A percentile compares a stretch with the other conserved stretches of the same genome.
Evolutionary conservation across 2,113 vertebrate species (phyloP).

Genomic region (Elephas maximus): DNA sequence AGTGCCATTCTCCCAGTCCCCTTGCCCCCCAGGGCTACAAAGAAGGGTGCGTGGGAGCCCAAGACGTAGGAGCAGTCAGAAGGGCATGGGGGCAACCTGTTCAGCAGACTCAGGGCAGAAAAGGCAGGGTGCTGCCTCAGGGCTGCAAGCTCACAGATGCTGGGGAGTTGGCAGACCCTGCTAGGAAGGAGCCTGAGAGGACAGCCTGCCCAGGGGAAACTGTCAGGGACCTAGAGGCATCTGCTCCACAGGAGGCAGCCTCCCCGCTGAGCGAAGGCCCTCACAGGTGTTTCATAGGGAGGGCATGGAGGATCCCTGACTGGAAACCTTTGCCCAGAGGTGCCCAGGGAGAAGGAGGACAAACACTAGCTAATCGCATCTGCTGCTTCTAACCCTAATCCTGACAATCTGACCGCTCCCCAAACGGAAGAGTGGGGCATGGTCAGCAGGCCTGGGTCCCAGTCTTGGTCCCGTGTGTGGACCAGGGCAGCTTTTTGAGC

Average conservation of each 20-base stretch:
- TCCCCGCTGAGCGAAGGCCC: not conserved
- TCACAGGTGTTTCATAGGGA: not conserved
- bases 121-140: not conserved
- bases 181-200: not conserved
- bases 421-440: rapidly evolving
- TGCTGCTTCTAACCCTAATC: conserved; percentile 61
- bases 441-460: not conserved
- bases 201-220: not conserved
- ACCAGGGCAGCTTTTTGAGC: not conserved
- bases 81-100: not conserved
- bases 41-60: not conserved
- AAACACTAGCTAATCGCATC: conserved; percentile 41
- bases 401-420: not conserved
- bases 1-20: not conserved
- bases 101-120: not conserved
- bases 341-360: not conserved
- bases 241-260: not conserved
- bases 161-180: not conserved
- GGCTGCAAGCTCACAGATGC: not conserved
- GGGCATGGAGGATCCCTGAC: not conserved
- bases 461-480: not conserved
- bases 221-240: not conserved
- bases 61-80: not conserved
- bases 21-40: not conserved
- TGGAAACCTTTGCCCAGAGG: not conserved